Conservation (phyloP, 2,888 invertebrate genomes). For the Trichacis sp. region DNA sequence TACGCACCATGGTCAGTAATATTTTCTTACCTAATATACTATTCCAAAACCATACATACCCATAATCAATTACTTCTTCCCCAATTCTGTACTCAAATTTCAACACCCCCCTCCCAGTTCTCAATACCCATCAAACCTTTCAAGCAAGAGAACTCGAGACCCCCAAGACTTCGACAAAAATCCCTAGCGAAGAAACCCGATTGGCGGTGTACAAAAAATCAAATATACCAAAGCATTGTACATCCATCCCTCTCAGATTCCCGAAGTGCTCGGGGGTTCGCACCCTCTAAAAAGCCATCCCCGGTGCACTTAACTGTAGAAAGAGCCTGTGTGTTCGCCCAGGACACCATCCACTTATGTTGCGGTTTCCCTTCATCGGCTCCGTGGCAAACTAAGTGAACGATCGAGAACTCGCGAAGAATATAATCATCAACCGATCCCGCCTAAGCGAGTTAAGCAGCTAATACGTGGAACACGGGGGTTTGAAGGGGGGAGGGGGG, state of each 20-base stretch:
- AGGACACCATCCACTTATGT: conserved; percentile 58
- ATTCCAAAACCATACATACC: no score
- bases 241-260: conserved; percentile 9
- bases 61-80: no score
- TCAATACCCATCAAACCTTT: no score
- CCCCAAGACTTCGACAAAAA: no score
- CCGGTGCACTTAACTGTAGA: conserved; percentile 55
- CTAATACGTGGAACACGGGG: no score
- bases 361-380: conserved; percentile 54
- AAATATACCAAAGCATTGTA: conserved; percentile 23
- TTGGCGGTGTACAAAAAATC: conserved; percentile 20
- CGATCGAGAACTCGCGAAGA: conserved; percentile 50
- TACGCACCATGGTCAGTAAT: no score
- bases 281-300: conserved; percentile 39
- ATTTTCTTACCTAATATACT: no score
- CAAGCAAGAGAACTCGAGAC: no score
- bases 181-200: no score
- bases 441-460: conserved; percentile 37
- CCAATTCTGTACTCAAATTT: no score
- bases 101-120: no score
- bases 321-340: conserved; percentile 51
- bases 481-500: no score
- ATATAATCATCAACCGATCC: conserved; percentile 58
- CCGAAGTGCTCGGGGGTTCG: conserved; percentile 17
- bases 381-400: conserved; percentile 56